A percentile compares a stretch with the other conserved stretches of the same genome.
phyloP scores from a whole-genome alignment of 2,113 vertebrate genomes.

The Lathamus discolor region DNA sequence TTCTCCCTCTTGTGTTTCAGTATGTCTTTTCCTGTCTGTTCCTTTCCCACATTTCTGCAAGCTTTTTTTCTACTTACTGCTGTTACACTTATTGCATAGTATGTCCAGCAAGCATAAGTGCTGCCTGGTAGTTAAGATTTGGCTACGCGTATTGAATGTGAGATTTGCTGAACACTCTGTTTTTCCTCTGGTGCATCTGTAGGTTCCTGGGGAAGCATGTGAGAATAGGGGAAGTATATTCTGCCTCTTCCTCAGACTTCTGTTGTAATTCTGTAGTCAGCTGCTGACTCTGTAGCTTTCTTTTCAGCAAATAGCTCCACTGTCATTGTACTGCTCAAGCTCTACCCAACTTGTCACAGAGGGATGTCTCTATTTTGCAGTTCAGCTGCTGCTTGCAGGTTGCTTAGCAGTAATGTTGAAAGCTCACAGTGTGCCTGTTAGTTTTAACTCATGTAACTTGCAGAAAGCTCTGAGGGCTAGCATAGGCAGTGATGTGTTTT shows the following conservation, averaged over 20 bases:
- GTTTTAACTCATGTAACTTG: background rate
- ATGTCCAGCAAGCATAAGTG: background rate
- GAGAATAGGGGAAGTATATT: background rate
- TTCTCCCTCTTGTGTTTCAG: background rate
- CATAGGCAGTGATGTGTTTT: accelerated
- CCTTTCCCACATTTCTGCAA: background rate
- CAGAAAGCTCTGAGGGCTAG: background rate
- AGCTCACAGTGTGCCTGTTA: background rate
- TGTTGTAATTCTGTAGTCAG: background rate
- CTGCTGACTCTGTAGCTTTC: slow-evolving; percentile 2
- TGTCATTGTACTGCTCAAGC: background rate
- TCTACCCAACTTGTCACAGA: background rate
- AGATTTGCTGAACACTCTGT: accelerated
- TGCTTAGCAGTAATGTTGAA: background rate
- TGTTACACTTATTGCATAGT: background rate
- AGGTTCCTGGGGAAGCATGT: background rate
- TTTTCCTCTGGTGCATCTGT: background rate
- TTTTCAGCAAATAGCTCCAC: background rate
- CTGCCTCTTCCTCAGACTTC: background rate
- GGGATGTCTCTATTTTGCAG: background rate
- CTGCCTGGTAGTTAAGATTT: background rate
- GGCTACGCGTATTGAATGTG: background rate
- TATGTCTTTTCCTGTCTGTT: background rate
- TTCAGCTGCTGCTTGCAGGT: background rate
- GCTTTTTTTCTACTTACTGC: background rate